Conservation (phyloP, 2,888 invertebrate species). For the Incurvaria masculella region DNA sequence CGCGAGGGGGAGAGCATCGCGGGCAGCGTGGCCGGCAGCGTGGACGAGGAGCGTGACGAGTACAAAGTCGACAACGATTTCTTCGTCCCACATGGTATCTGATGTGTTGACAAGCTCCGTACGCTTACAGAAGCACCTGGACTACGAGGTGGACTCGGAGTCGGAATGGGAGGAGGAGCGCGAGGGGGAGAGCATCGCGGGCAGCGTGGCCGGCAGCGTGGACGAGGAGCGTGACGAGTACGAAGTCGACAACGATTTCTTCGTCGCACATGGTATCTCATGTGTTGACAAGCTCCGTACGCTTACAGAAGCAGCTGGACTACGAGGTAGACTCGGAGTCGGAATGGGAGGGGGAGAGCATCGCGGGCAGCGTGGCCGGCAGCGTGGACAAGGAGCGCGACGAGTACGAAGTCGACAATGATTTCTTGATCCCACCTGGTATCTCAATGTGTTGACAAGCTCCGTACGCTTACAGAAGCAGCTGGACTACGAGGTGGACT, state of each 20-base stretch:
- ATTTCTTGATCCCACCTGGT: conserved; percentile 97
- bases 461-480: conserved; percentile 56
- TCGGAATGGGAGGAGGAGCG: conserved; percentile 98
- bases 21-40: conserved; percentile 78
- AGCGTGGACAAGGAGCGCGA: conserved; percentile 82
- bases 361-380: conserved; percentile 77
- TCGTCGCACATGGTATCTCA: conserved; percentile 98
- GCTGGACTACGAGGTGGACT: conserved; percentile 91
- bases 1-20: conserved; percentile 88
- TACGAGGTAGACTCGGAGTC: conserved; percentile 97
- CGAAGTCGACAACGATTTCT: conserved; percentile 91
- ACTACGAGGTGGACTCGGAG: conserved; percentile 93
- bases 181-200: conserved; percentile 84
- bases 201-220: conserved; percentile 81
- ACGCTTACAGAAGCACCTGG: conserved; percentile 63
- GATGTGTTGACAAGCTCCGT: too few relatives aligned
- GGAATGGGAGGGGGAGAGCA: conserved; percentile 89
- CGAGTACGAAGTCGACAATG: conserved; percentile 90
- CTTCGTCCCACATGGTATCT: conserved; percentile 98
- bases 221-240: conserved; percentile 82
- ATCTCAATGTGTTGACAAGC: too few relatives aligned
- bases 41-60: conserved; percentile 61
- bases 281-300: too few relatives aligned
- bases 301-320: conserved; percentile 67
- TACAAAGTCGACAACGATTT: conserved; percentile 94